Evolutionary conservation across 1,140 invertebrate species (phyloP).

Genomic region (Euura lappo): DNA sequence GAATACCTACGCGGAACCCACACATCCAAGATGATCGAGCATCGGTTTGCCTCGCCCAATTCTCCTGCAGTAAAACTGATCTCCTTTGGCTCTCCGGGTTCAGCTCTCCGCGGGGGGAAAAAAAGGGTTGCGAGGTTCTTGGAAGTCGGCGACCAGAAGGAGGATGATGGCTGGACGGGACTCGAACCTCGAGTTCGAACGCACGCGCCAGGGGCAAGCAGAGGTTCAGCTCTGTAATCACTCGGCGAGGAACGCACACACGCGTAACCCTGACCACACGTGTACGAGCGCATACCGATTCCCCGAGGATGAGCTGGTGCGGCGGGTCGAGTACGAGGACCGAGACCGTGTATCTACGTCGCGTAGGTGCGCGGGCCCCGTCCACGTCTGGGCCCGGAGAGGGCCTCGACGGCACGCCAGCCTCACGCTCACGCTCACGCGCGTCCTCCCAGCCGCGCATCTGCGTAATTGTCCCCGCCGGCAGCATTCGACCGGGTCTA

Average conservation of each 20-base stretch:
- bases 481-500: slow-evolving; percentile 50
- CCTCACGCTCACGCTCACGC: slow-evolving; percentile 37
- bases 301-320: neutral
- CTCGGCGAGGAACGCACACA: slow-evolving; percentile 40
- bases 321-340: slow-evolving; percentile 1
- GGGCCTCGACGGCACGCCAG: slow-evolving; percentile 37
- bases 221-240: slow-evolving; percentile 58
- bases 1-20: too few species aligned
- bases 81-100: neutral
- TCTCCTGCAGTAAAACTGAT: neutral
- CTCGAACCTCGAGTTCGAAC: slow-evolving; percentile 34
- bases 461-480: slow-evolving; percentile 62
- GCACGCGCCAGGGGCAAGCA: slow-evolving; percentile 60
- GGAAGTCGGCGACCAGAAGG: slow-evolving; percentile 8
- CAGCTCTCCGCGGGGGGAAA: slow-evolving; percentile 17
- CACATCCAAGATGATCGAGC: neutral
- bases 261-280: slow-evolving; percentile 17
- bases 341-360: slow-evolving; percentile 14
- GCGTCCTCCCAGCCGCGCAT: slow-evolving; percentile 50
- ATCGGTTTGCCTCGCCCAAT: neutral
- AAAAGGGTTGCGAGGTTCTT: slow-evolving; percentile 3
- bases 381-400: slow-evolving; percentile 10
- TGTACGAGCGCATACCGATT: slow-evolving; percentile 12
- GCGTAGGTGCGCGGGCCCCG: slow-evolving; percentile 18
- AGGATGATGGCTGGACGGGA: slow-evolving; percentile 21